Evolutionary conservation across 2,113 vertebrate species (phyloP).

Genomic region (Mus musculus): GRCm39 chr6:137415501-137416000

Average conservation of each 20-base stretch:
- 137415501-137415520: background rate
- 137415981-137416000: background rate
- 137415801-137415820: background rate
- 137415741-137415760: background rate
- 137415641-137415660: background rate
- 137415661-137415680: conserved; percentile 36
- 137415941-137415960: background rate
- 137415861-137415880: background rate
- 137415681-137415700: background rate
- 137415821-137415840: background rate
- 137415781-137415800: background rate
- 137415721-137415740: background rate
- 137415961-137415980: background rate
- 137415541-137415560: background rate
- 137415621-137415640: background rate
- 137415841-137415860: background rate
- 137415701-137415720: conserved; percentile 3
- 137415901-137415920: background rate
- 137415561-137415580: background rate
- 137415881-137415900: background rate
- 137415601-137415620: background rate
- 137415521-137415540: background rate
- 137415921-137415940: background rate
- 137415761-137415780: background rate
- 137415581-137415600: background rate